Evolutionary conservation across 2,797 vertebrate genomes (phyloP), one percentile per base, ranked within the genome.

Genomic region (Jordanella pulchra): DNA sequence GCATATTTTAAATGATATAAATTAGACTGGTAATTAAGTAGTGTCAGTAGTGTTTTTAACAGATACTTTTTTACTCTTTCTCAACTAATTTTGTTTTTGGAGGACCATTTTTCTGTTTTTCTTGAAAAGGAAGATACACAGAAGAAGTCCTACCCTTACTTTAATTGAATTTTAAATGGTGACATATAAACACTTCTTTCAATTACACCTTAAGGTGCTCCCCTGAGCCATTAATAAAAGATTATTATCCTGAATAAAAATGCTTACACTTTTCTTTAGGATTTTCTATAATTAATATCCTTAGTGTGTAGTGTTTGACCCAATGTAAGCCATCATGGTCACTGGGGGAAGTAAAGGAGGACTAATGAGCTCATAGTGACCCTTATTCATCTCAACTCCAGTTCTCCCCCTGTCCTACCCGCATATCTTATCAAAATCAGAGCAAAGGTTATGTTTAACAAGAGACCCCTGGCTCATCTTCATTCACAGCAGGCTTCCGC

Each of bases 381-480:
- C 87, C 77, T 65, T 58, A 35, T 81, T 89, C 85, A 88, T 88
- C 84, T 82, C 82, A 3, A 56, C 75, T 67, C 69, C 77, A 17
- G 76, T 73, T 51, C 80, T 76, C 69, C 64, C 75, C 72, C 75
- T 73, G 63, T 82, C 67, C 64, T 68, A 42, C 65, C 67, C 3
- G 80, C 82, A 90, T 89, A 90, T 86, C 88, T 89, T 87, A 92
- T 93, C 91, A 89, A 88, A 93, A 84, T 81, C 83, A 80, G 91
- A 91, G 90, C 90, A 91, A 89, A 92, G 87, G 84, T 88, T 82
- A 80, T 78, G 81, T 89, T 87, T 91, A 87, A 86, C 84, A 82
- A 87, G 89, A 86, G 86, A 78, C 75, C 78, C 25, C 60, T 30
- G 76, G 75, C 89, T 89, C 86, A 92, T 90, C 82, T 81, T 91